These are phyloP conservation scores for Pomacea canaliculata DNA, from an alignment of 2,888 invertebrate species.

Conservation along the genomic window DNA sequence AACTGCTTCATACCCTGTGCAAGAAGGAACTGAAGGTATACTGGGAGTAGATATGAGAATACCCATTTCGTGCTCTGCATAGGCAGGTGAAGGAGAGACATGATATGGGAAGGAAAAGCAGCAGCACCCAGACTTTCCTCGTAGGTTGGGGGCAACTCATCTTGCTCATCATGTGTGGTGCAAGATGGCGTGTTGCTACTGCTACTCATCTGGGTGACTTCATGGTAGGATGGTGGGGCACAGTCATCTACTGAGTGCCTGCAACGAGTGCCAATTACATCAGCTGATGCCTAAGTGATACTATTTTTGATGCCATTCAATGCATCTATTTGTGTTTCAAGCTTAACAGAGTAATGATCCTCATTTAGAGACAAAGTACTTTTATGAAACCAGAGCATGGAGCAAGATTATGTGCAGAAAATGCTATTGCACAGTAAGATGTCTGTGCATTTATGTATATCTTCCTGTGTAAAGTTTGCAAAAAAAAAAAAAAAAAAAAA, in stretches of 20 bases:
- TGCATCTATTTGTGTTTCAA: no score
- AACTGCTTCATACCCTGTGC: neutral
- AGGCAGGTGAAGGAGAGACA: neutral
- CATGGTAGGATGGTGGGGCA: slow-evolving; percentile 45
- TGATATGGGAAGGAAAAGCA: slow-evolving; percentile 18
- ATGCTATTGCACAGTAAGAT: no score
- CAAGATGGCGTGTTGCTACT: slow-evolving; percentile 31
- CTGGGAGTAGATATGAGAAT: neutral
- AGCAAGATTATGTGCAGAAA: no score
- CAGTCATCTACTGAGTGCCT: slow-evolving; percentile 33
- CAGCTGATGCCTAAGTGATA: neutral
- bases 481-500: no score
- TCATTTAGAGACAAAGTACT: no score
- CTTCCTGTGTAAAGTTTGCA: no score
- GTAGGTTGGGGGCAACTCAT: slow-evolving; percentile 43
- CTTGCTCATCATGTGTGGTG: slow-evolving; percentile 27
- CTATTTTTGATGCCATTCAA: no score
- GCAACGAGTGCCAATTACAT: neutral
- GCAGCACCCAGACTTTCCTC: slow-evolving; percentile 35
- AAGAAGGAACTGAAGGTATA: neutral
- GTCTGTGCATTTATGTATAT: no score
- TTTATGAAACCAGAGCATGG: no score
- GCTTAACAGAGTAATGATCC: no score
- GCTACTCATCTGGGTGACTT: slow-evolving; percentile 35
- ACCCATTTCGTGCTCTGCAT: neutral